Percentiles rank a stretch among this genome's conserved stretches.
phyloP scores from a whole-genome alignment of 2,797 vertebrate genomes.

The Oophaga sylvatica region DNA sequence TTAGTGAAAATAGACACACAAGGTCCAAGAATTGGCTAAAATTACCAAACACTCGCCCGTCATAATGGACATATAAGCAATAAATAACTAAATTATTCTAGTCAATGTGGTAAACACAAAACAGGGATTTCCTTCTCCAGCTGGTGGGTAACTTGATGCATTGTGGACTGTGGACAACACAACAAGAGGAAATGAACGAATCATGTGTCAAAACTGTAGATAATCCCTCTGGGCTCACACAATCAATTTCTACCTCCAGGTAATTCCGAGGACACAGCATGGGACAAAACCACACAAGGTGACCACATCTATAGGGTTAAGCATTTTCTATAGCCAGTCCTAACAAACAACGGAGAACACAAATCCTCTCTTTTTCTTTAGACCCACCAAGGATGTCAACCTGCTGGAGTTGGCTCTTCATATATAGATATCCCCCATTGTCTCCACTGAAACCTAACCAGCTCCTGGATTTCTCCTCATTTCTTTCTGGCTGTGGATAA shows the following conservation, averaged over 20 bases:
- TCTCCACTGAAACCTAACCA: conserved; percentile 11
- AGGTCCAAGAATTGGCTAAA: not conserved
- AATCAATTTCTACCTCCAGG: conserved; percentile 58
- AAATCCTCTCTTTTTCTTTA: conserved; percentile 6
- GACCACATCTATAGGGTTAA: not conserved
- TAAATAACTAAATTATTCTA: conserved; percentile 64
- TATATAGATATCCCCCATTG: not conserved
- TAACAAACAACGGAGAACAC: conserved; percentile 1
- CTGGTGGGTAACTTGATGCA: conserved; percentile 70
- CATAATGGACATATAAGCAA: conserved; percentile 7
- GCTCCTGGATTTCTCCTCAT: not conserved
- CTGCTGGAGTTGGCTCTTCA: not conserved
- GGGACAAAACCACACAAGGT: conserved; percentile 5
- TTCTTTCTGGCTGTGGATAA: not conserved
- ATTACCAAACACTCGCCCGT: not conserved
- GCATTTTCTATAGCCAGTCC: not conserved
- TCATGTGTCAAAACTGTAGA: conserved; percentile 61
- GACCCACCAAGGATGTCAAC: not conserved
- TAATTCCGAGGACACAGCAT: conserved; percentile 10
- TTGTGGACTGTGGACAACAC: conserved; percentile 45
- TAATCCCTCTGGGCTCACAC: conserved; percentile 66
- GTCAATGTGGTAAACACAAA: conserved; percentile 64
- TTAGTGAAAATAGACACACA: not conserved
- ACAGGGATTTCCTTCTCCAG: conserved; percentile 44
- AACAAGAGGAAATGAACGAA: conserved; percentile 58